phyloP scores from a whole-genome alignment of 2,113 vertebrate genomes.

The Rhineura floridana region DNA sequence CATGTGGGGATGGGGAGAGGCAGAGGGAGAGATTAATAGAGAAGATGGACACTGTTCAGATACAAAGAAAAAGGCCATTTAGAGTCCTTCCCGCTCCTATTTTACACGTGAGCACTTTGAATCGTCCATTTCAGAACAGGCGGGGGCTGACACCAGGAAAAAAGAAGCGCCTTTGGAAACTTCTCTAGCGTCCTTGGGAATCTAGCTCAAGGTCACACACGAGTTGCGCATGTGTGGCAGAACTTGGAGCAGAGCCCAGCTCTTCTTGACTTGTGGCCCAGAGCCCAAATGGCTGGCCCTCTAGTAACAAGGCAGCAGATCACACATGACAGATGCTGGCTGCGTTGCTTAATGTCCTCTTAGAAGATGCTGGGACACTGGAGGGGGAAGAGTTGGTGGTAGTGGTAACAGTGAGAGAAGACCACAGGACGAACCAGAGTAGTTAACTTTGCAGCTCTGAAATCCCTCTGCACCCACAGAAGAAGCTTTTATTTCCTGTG shows the following conservation, averaged over 20 bases:
- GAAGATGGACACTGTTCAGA: conserved; percentile 6
- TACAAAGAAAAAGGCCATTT: conserved; percentile 13
- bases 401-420: not conserved
- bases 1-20: not conserved
- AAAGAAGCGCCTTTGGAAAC: not conserved
- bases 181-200: conserved; percentile 19
- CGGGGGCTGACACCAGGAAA: not conserved
- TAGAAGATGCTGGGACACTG: not conserved
- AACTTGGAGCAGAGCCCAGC: conserved; percentile 20
- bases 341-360: conserved; percentile 12
- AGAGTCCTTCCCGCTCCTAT: not conserved
- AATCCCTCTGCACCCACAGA: not conserved
- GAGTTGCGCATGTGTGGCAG: not conserved
- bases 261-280: conserved; percentile 22
- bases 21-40: not conserved
- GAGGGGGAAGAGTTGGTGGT: not conserved
- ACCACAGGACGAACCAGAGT: not conserved
- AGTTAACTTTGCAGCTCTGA: accelerated
- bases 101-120: not conserved
- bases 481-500: conserved; percentile 26
- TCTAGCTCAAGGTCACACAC: not conserved
- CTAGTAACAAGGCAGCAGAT: conserved; percentile 23
- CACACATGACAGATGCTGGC: conserved; percentile 23
- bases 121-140: not conserved
- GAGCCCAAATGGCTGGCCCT: not conserved